A percentile compares a stretch with the other conserved stretches of the same genome.
Evolutionary conservation across 2,113 vertebrate species (phyloP).

Genomic region (Coptodon rendalli): DNA sequence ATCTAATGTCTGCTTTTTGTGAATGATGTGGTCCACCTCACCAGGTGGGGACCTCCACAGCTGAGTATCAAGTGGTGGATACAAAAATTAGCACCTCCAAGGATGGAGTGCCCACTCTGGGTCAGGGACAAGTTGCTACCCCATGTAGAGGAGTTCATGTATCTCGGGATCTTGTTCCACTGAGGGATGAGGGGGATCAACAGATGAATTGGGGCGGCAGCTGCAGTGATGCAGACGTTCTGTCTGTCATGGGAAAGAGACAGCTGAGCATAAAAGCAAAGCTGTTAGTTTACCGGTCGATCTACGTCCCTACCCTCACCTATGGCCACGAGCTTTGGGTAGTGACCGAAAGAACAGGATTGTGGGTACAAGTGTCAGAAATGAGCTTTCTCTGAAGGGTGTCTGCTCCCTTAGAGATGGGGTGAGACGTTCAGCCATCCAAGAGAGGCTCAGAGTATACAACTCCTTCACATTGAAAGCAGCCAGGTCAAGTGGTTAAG

Average conservation of each 20-base stretch:
- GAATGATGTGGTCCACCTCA: fast-evolving
- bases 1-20: not conserved
- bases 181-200: not conserved
- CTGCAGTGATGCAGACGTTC: not conserved
- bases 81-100: not conserved
- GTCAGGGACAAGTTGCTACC: not conserved
- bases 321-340: fast-evolving
- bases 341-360: not conserved
- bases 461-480: not conserved
- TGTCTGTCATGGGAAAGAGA: not conserved
- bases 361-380: not conserved
- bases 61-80: not conserved
- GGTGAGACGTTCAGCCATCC: not conserved
- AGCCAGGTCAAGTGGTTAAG: not conserved
- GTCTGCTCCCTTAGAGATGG: not conserved
- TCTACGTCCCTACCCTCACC: fast-evolving
- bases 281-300: fast-evolving
- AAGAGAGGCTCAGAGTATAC: not conserved
- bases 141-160: not conserved
- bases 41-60: not conserved
- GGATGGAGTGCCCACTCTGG: not conserved
- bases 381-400: not conserved
- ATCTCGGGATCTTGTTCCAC: not conserved
- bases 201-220: not conserved
- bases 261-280: not conserved